Base-by-base conservation (phyloP, 2,113 vertebrate species). In the Odontesthes bonariensis region DNA sequence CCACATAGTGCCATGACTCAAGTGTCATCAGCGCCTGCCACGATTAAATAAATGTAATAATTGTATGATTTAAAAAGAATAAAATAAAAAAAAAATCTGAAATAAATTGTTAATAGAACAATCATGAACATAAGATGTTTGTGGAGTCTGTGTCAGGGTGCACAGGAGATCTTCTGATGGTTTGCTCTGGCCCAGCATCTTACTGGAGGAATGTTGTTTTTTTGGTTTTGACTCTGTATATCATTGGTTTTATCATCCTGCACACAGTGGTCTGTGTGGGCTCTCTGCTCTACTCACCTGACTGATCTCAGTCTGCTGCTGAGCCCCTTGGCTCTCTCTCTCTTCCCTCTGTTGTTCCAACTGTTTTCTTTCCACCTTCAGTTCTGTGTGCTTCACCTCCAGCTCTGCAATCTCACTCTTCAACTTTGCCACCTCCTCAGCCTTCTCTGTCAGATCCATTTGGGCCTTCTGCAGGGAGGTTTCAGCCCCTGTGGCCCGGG, bases 331-430 rank as follows among this genome's bases (percentile, higher is more conserved):
- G 75, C 95, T 97, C 55, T 99, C 97, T 70, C 96, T 97, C 70
- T 99, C 97, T 68, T 99, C 97, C 63, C 91, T 94, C 83, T 98
- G 97, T 60, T 98, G 97, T 33, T 97, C 96, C 2, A 97, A 86
- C 89, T 98, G 98, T 84, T 99, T 99, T 79, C 94, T 95, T 75
- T 98, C 97, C 0, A 95, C 96, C 84, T 97, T 98, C 47, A 99
- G 90, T 86, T 97, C 96, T 31, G 97, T 96, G 23, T 96, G 93
- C 74, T 94, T 96, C n/a, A 92, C 89, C 90, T 98, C 97, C 49
- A 96, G 89, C 85, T 98, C 96, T 0, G 90, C 86, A 13, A 98
- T 83, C 82, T 99, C 97, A 59, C 89, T 94, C 91, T 95, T 96
- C 69, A 99, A 90, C 77, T 95, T 96, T 16, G 93, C 86, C 61